phyloP scores from a whole-genome alignment of 1,140 invertebrate genomes.

The Drosophila gunungcola region DNA sequence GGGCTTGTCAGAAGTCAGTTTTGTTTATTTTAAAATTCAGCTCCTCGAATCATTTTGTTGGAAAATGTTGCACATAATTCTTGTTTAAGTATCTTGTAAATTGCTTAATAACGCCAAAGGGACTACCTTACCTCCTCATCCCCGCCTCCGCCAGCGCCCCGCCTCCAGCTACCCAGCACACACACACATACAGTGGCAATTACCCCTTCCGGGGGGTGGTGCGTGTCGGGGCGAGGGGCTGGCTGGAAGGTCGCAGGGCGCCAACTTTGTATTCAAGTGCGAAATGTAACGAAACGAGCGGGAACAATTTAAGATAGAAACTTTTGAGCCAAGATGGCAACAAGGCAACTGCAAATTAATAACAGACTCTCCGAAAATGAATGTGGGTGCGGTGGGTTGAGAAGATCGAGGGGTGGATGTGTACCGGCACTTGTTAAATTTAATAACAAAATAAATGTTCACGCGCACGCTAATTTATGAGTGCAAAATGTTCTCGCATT shows the following conservation, averaged over 20 bases:
- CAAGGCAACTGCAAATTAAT: conserved; percentile 70
- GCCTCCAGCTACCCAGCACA: background rate
- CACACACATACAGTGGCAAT: conserved; percentile 40
- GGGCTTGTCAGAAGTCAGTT: conserved; percentile 72
- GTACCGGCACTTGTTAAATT: conserved; percentile 69
- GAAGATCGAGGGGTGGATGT: conserved; percentile 3
- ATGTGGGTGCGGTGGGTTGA: conserved; percentile 5
- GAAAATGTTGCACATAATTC: conserved; percentile 84
- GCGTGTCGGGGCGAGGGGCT: background rate
- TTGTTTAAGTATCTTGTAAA: conserved; percentile 84
- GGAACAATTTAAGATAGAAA: conserved; percentile 71
- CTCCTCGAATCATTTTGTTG: conserved; percentile 80
- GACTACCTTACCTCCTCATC: conserved; percentile 41
- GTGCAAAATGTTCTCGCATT: conserved; percentile 64
- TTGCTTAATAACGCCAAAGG: conserved; percentile 84
- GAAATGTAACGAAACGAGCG: conserved; percentile 65
- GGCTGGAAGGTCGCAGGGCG: conserved; percentile 20
- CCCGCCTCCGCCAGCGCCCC: too few relatives aligned
- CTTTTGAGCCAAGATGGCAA: conserved; percentile 43
- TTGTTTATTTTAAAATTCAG: conserved; percentile 83
- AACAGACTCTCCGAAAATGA: conserved; percentile 28
- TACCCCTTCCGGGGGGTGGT: conserved; percentile 43
- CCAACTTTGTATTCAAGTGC: conserved; percentile 79
- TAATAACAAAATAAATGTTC: conserved; percentile 82
- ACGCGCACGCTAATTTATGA: conserved; percentile 74